Percentiles rank a stretch among this genome's conserved stretches.
Conservation (phyloP, 2,888 invertebrate genomes). For the Acutogordius australiensis region DNA sequence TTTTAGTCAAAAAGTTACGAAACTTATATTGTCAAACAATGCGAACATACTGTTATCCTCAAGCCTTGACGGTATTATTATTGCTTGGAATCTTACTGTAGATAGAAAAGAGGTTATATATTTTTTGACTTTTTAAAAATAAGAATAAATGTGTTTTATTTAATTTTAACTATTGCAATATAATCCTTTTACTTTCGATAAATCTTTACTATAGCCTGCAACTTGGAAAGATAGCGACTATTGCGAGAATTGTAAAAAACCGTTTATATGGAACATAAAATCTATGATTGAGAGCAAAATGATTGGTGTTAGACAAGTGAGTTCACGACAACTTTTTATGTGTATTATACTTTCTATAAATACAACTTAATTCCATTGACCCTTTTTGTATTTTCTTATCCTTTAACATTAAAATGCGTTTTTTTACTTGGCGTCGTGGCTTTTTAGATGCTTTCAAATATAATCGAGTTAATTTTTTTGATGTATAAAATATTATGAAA, state of each 20-base stretch:
- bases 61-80: conserved; percentile 62
- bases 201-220: conserved; percentile 13
- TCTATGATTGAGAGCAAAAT: conserved; percentile 93
- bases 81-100: conserved; percentile 74
- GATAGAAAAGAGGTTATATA: conserved; percentile 39
- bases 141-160: too few relatives aligned
- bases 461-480: too few relatives aligned
- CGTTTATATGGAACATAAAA: conserved; percentile 93
- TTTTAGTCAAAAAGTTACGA: background rate
- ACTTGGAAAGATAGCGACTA: conserved; percentile 65
- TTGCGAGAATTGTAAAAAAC: conserved; percentile 68
- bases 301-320: conserved; percentile 41
- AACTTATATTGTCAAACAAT: conserved; percentile 20
- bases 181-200: conserved; percentile 1
- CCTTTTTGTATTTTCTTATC: too few relatives aligned
- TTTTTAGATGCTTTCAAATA: too few relatives aligned
- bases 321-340: too few relatives aligned
- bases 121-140: too few relatives aligned
- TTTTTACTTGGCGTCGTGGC: too few relatives aligned
- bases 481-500: too few relatives aligned
- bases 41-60: conserved; percentile 39
- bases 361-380: too few relatives aligned
- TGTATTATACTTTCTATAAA: too few relatives aligned
- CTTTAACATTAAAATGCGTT: too few relatives aligned
- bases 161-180: too few relatives aligned